phyloP scores from a whole-genome alignment of 2,888 invertebrate genomes.

The Hipparchia sbordonii region DNA sequence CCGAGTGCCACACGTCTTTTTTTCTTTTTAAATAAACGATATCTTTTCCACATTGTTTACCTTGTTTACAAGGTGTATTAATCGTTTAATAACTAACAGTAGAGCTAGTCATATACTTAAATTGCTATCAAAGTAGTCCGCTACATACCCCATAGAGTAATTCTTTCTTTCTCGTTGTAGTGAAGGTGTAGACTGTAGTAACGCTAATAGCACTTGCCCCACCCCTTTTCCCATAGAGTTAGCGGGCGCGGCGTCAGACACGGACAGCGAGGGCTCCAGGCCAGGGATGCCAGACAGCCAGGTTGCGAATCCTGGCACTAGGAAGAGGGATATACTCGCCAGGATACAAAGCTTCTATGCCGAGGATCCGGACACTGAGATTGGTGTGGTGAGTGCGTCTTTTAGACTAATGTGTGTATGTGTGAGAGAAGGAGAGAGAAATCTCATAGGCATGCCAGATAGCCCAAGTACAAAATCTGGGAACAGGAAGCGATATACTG shows the following conservation, averaged over 20 bases:
- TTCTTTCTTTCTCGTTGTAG: no score
- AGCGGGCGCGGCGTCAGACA: slow-evolving; percentile 74
- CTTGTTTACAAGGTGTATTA: no score
- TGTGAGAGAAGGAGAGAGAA: neutral
- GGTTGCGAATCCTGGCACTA: slow-evolving; percentile 43
- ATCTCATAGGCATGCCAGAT: neutral
- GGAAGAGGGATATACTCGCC: slow-evolving; percentile 54
- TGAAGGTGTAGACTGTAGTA: neutral
- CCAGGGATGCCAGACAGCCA: slow-evolving; percentile 55
- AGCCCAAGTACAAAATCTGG: neutral
- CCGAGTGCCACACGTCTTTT: no score
- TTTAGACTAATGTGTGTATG: neutral
- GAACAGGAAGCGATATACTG: neutral
- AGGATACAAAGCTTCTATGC: slow-evolving; percentile 64
- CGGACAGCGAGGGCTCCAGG: slow-evolving; percentile 71
- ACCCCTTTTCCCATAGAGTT: slow-evolving; percentile 56
- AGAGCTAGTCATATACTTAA: no score
- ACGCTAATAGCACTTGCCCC: slow-evolving; percentile 18
- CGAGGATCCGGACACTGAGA: slow-evolving; percentile 77
- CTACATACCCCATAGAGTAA: slow-evolving; percentile 6
- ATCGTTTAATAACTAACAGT: no score
- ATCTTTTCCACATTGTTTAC: no score
- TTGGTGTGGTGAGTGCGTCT: slow-evolving; percentile 72
- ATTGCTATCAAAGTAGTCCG: neutral
- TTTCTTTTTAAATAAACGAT: no score